These are phyloP conservation scores for Papilio glaucus DNA, from an alignment of 1,140 invertebrate genomes.

Conservation along the genomic window DNA sequence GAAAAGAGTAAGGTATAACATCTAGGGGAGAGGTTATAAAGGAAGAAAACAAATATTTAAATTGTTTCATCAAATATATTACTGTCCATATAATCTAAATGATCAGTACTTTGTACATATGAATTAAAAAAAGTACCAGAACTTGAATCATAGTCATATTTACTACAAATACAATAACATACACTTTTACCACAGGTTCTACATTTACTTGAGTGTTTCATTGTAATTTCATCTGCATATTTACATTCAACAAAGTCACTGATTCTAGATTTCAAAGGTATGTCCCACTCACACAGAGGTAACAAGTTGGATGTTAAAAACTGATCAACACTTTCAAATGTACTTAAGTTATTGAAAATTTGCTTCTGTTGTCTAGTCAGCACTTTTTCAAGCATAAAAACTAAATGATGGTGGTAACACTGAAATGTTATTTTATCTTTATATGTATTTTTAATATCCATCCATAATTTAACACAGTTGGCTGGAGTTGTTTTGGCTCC, in stretches of 20 bases:
- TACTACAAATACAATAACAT: slow-evolving; percentile 67
- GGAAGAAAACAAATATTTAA: not conserved
- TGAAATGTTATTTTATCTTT: slow-evolving; percentile 87
- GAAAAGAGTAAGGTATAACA: too few species aligned
- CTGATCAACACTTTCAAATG: slow-evolving; percentile 87
- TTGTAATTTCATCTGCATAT: slow-evolving; percentile 67
- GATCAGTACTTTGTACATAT: slow-evolving; percentile 61
- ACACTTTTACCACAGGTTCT: slow-evolving; percentile 68
- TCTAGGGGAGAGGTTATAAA: not conserved
- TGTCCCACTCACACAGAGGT: slow-evolving; percentile 46
- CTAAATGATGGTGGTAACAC: slow-evolving; percentile 96
- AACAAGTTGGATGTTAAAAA: slow-evolving; percentile 87
- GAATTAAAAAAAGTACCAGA: slow-evolving; percentile 69
- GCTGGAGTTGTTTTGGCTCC: slow-evolving; percentile 88
- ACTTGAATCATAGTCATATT: slow-evolving; percentile 61
- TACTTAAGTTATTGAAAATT: slow-evolving; percentile 91
- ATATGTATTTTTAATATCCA: slow-evolving; percentile 86
- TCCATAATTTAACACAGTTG: slow-evolving; percentile 93
- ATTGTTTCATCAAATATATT: slow-evolving; percentile 75
- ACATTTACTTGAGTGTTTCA: slow-evolving; percentile 70
- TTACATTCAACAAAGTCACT: slow-evolving; percentile 66
- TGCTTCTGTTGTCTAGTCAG: slow-evolving; percentile 88
- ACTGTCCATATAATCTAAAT: slow-evolving; percentile 74
- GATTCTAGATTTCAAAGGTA: slow-evolving; percentile 47
- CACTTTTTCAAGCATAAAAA: slow-evolving; percentile 95